Base-by-base conservation (phyloP, 2,797 vertebrate genomes). In the Phalanger gymnotis region DNA sequence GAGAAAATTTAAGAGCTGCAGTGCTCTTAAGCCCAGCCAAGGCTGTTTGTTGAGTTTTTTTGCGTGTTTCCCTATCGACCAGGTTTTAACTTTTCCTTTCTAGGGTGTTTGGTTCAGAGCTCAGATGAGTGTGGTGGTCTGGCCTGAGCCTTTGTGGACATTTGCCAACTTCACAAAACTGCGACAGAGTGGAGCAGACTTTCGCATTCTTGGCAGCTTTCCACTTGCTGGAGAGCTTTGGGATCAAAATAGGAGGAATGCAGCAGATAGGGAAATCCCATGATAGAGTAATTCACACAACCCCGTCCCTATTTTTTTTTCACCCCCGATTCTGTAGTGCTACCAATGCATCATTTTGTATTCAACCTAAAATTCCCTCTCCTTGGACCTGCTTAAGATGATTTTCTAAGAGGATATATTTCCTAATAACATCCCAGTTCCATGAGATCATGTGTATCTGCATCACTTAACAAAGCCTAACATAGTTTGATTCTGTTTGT, bases 201-300 rank as follows among this genome's bases (percentile, higher is more conserved):
- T 96, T 90, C 90, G 54, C 92, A 92, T 97, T 97, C 95, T 97
- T 98, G 98, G 98, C 97, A 96, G 66, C 40, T 81, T 92, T 97
- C 97, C 96, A 94, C 27, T 28, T 93, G 90, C 53, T 87, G 40
- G 31, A 94, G 66, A 97, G 91, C 95, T 94, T 92, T 95, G 94
- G 96, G 92, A 90, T 96, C 93, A 92, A 95, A 96, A 93, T 5
- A 96, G 94, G 92, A 96, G 91, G 91, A 97, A 94, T 0, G 6
- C 58, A 66, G 12, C 22, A 9, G 73, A 87, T 0, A n/a, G 73
- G 96, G 52, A 93, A 90, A 95, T 90, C 58, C 95, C 56, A n/a
- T 81, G 95, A 93, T 90, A 55, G 91, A 95, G 27, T 52, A 56
- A 54, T 54, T 92, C 58, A 90, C 94, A 53, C 93, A 58, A 61